Conservation (phyloP, 2,113 vertebrate species). For the Cygnus atratus region DNA sequence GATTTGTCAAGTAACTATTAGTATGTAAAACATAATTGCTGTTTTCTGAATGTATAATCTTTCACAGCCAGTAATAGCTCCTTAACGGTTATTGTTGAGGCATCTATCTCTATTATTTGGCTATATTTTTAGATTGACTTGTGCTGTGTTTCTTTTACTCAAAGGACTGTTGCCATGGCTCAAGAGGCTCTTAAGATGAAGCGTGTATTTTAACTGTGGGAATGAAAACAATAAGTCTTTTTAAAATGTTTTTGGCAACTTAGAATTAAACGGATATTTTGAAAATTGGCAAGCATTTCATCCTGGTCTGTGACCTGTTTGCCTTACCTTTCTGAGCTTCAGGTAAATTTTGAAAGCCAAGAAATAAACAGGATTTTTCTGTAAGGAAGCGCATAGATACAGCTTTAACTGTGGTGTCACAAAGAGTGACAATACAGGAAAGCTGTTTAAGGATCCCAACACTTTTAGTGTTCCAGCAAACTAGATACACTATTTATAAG, state of each 20-base stretch:
- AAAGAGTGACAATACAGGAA: conserved; percentile 11
- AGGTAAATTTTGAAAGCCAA: neutral
- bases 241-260: conserved; percentile 18
- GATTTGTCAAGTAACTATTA: neutral
- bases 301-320: neutral
- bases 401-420: conserved; percentile 2
- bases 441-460: conserved; percentile 38
- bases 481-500: conserved; percentile 69
- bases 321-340: neutral
- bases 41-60: conserved; percentile 28
- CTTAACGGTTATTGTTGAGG: conserved; percentile 1
- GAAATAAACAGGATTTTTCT: neutral
- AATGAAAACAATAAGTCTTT: conserved; percentile 60
- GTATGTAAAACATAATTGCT: neutral
- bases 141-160: conserved; percentile 32
- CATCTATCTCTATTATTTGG: conserved; percentile 33
- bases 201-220: conserved; percentile 36
- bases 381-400: neutral
- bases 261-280: conserved; percentile 4
- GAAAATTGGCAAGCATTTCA: conserved; percentile 11
- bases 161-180: conserved; percentile 53
- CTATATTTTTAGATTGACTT: conserved; percentile 43
- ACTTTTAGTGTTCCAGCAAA: conserved; percentile 56
- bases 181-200: conserved; percentile 47
- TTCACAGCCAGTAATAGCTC: neutral